Conservation (phyloP, 1,140 invertebrate species). For the Manduca sexta region DNA sequence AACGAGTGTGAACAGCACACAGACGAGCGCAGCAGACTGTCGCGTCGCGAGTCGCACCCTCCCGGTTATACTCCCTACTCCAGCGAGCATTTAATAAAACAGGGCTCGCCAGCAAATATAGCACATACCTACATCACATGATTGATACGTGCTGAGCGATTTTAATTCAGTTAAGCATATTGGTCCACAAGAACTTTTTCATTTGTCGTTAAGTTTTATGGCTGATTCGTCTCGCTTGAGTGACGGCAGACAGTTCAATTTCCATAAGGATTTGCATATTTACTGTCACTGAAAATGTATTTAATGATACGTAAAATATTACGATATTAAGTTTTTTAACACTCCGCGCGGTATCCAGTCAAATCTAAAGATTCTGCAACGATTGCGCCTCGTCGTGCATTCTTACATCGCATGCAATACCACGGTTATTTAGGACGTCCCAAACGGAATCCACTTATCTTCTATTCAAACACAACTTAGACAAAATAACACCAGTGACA, state of each 20-base stretch:
- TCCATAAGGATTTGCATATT: too few species aligned
- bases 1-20: slow-evolving; percentile 15
- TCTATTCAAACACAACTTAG: slow-evolving; percentile 11
- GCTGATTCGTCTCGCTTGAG: too few species aligned
- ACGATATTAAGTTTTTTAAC: too few species aligned
- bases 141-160: background rate
- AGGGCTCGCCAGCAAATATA: background rate
- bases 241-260: too few species aligned
- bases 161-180: too few species aligned
- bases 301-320: too few species aligned
- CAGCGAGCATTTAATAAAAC: slow-evolving; percentile 10
- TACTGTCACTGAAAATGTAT: too few species aligned
- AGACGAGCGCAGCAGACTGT: slow-evolving; percentile 22
- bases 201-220: too few species aligned
- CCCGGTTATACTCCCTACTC: slow-evolving; percentile 18
- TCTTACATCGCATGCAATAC: background rate
- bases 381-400: background rate
- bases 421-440: slow-evolving; percentile 10
- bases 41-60: slow-evolving; percentile 15
- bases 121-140: background rate
- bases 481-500: slow-evolving; percentile 13
- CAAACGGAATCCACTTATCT: slow-evolving; percentile 15
- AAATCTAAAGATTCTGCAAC: too few species aligned
- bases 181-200: too few species aligned
- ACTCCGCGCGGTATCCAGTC: too few species aligned